Percentiles rank a stretch among this genome's conserved stretches.
phyloP scores from a whole-genome alignment of 2,797 vertebrate genomes.

The Ispidina picta region DNA sequence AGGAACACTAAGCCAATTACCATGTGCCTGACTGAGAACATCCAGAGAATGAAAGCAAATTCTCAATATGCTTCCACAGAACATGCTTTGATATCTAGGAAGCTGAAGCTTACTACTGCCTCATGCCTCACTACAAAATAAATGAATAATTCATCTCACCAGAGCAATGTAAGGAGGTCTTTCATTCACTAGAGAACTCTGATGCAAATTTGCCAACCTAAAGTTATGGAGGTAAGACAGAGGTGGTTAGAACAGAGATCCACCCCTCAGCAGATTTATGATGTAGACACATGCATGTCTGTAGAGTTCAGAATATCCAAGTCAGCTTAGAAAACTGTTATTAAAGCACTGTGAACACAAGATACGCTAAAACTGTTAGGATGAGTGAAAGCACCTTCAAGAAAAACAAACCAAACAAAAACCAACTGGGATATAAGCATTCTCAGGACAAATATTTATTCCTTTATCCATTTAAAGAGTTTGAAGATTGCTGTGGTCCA shows the following conservation, averaged over 20 bases:
- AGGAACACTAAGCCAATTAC: background rate
- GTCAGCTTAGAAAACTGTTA: background rate
- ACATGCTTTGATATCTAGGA: background rate
- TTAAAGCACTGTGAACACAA: background rate
- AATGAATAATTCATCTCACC: slow-evolving; percentile 37
- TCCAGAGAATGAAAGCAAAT: background rate
- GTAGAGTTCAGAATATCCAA: too few relatives aligned
- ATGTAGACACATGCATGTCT: background rate
- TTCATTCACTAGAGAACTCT: background rate
- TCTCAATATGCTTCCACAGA: background rate
- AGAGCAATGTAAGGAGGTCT: background rate
- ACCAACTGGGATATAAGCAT: background rate
- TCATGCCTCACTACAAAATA: background rate
- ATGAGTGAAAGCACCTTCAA: background rate
- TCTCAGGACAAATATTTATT: background rate
- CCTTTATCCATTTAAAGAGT: background rate
- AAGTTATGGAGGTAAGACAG: background rate
- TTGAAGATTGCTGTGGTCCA: background rate
- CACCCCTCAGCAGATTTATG: background rate
- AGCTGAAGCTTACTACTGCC: background rate
- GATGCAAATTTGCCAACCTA: background rate
- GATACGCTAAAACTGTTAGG: background rate
- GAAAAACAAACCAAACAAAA: background rate
- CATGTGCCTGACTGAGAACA: background rate
- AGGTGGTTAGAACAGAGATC: background rate